Conservation (phyloP, 2,113 vertebrate genomes). For the Calyptomena viridis region DNA sequence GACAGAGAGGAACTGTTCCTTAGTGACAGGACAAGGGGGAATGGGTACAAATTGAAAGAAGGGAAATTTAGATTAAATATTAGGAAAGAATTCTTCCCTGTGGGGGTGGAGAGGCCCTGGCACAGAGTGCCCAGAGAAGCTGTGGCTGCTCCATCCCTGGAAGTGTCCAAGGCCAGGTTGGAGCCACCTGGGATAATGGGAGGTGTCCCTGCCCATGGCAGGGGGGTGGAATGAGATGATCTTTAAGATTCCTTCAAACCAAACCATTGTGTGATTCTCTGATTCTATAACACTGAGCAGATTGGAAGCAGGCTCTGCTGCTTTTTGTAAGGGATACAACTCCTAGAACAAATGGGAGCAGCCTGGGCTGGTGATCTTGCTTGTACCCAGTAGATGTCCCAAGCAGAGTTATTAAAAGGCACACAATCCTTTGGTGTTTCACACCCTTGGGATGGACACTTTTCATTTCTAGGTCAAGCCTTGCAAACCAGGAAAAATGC, state of each 20-base stretch:
- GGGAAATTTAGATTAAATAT: neutral
- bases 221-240: no score
- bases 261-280: neutral
- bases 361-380: neutral
- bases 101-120: neutral
- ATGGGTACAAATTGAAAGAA: neutral
- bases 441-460: neutral
- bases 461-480: neutral
- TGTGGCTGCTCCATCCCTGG: neutral
- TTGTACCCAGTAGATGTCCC: neutral
- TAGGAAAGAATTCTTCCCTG: neutral
- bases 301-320: neutral
- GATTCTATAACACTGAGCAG: neutral
- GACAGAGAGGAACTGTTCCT: no score
- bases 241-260: neutral
- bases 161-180: neutral
- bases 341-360: neutral
- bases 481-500: neutral
- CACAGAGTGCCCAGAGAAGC: neutral
- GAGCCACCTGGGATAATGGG: neutral
- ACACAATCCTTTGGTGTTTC: neutral
- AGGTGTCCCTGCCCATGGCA: neutral
- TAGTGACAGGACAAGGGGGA: neutral
- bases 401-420: neutral
- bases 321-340: neutral